phyloP scores from a whole-genome alignment of 2,888 invertebrate genomes.

The Helicoverpa assulta region DNA sequence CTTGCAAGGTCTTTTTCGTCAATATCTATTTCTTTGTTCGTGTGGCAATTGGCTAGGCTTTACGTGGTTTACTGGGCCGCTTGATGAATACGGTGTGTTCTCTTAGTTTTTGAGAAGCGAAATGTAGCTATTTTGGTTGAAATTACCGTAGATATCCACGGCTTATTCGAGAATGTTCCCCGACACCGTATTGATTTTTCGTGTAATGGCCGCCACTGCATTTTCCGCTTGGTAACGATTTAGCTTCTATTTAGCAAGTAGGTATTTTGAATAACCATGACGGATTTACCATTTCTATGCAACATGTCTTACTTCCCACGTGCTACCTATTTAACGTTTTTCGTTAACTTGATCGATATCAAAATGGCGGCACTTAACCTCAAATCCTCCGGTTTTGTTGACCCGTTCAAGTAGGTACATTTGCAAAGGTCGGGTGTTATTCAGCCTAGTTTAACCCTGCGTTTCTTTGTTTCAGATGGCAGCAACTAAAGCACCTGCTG shows the following conservation, averaged over 20 bases:
- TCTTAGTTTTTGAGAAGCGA: too few species aligned
- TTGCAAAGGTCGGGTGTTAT: constrained; percentile 27
- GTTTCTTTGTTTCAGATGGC: constrained; percentile 86
- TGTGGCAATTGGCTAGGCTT: constrained; percentile 28
- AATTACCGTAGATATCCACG: constrained; percentile 2
- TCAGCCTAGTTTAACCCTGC: constrained; percentile 20
- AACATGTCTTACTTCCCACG: constrained; percentile 25
- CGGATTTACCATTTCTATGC: background rate
- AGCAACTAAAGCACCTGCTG: constrained; percentile 93
- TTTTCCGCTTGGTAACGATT: constrained; percentile 6
- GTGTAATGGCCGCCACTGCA: constrained; percentile 71
- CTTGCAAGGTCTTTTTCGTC: too few species aligned
- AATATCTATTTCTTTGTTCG: constrained; percentile 38
- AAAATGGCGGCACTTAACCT: constrained; percentile 63
- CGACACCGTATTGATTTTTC: constrained; percentile 73
- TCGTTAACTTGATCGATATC: constrained; percentile 29
- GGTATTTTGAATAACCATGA: background rate
- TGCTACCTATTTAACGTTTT: constrained; percentile 28
- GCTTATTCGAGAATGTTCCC: constrained; percentile 77
- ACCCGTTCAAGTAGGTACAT: background rate
- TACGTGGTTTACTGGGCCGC: constrained; percentile 39
- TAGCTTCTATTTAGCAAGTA: background rate
- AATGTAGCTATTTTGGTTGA: background rate
- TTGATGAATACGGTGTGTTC: constrained; percentile 14
- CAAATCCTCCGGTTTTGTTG: constrained; percentile 17